Percentiles rank a stretch among this genome's conserved stretches.
phyloP scores from a whole-genome alignment of 2,797 vertebrate genomes.

The Alosa sapidissima region DNA sequence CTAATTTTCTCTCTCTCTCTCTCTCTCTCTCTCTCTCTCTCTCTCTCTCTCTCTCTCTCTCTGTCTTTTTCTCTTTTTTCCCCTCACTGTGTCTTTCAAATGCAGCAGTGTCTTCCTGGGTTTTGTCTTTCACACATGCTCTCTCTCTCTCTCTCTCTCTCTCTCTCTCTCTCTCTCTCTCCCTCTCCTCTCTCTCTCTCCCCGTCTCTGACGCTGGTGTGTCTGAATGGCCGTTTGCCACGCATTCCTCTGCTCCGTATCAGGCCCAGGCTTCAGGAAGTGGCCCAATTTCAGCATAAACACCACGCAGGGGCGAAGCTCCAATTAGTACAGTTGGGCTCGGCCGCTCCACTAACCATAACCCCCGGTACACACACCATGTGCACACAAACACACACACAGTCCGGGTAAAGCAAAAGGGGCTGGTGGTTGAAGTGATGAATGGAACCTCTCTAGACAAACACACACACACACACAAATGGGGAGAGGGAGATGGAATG shows the following conservation, averaged over 20 bases:
- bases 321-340: slow-evolving; percentile 72
- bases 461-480: slow-evolving; percentile 3
- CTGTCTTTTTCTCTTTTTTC: not conserved
- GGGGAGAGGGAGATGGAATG: not conserved
- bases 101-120: not conserved
- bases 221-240: slow-evolving; percentile 76
- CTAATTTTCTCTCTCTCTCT: not conserved
- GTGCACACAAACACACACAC: not conserved
- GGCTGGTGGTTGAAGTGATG: not conserved
- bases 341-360: slow-evolving; percentile 62
- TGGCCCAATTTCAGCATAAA: slow-evolving; percentile 84
- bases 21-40: not conserved
- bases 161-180: slow-evolving; percentile 12
- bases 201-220: slow-evolving; percentile 69
- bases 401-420: slow-evolving; percentile 28
- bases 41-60: slow-evolving; percentile 53
- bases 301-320: slow-evolving; percentile 73
- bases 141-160: slow-evolving; percentile 27
- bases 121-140: not conserved
- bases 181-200: slow-evolving; percentile 26
- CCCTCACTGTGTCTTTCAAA: not conserved
- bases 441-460: not conserved
- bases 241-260: slow-evolving; percentile 74
- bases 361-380: slow-evolving; percentile 20
- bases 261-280: slow-evolving; percentile 85